These are phyloP conservation scores for Hofmannophila pseudospretella DNA, from an alignment of 2,888 invertebrate species.

Conservation along the genomic window DNA sequence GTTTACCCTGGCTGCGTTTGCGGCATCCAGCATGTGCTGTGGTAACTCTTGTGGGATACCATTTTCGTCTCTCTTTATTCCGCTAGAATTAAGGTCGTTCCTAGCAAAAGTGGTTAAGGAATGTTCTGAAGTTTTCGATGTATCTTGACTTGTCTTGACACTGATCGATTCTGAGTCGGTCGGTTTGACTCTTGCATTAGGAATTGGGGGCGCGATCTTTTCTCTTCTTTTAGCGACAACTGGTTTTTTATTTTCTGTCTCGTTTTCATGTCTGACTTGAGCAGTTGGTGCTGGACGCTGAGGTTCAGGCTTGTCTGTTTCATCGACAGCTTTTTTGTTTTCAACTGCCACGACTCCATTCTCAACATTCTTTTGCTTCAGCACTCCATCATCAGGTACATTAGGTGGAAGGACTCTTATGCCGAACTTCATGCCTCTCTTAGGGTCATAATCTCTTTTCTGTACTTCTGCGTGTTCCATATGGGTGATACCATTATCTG, in stretches of 20 bases:
- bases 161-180: conserved; percentile 56
- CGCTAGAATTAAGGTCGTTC: conserved; percentile 74
- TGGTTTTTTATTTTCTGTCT: conserved; percentile 64
- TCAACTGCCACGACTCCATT: conserved; percentile 55
- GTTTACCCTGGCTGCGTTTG: conserved; percentile 82
- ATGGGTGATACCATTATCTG: conserved; percentile 56
- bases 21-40: conserved; percentile 84
- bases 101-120: conserved; percentile 52
- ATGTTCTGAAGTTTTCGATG: conserved; percentile 49
- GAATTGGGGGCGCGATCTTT: conserved; percentile 69
- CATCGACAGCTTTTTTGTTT: conserved; percentile 49
- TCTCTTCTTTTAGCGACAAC: conserved; percentile 74
- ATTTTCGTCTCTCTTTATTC: conserved; percentile 77
- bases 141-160: conserved; percentile 41
- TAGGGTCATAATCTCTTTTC: conserved; percentile 75
- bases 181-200: conserved; percentile 60
- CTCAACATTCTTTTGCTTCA: conserved; percentile 64
- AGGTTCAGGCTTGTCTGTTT: conserved; percentile 61
- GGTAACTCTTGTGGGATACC: conserved; percentile 84
- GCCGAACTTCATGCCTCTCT: conserved; percentile 82
- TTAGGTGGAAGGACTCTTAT: conserved; percentile 81
- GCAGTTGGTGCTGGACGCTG: conserved; percentile 46
- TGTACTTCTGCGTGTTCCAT: conserved; percentile 72
- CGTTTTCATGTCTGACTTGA: conserved; percentile 73
- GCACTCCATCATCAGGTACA: conserved; percentile 70